Conservation (phyloP, 2,888 invertebrate species). For the Lysandra bellargus region DNA sequence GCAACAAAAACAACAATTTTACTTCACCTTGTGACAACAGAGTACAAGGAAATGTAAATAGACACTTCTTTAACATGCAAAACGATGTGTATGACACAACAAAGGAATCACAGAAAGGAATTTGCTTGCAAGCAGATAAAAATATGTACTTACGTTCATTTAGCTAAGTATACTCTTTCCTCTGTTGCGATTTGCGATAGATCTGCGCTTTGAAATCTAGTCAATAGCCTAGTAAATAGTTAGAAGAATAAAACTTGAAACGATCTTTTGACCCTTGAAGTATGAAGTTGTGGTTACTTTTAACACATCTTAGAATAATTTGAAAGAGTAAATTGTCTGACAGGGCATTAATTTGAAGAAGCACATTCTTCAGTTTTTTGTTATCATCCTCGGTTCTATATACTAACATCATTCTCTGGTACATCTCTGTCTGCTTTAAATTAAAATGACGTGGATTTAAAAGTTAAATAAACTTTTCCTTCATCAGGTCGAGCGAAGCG, state of each 20-base stretch:
- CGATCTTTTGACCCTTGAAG: too few relatives aligned
- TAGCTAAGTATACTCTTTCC: background rate
- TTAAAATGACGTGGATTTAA: too few relatives aligned
- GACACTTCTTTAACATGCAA: conserved; percentile 50
- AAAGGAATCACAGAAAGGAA: conserved; percentile 45
- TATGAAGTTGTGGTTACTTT: background rate
- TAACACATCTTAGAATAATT: too few relatives aligned
- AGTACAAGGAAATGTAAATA: conserved; percentile 47
- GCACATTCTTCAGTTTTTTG: too few relatives aligned
- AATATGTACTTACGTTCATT: conserved; percentile 25
- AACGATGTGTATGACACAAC: conserved; percentile 45
- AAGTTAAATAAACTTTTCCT: background rate
- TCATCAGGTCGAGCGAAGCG: background rate
- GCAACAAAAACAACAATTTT: conserved; percentile 4
- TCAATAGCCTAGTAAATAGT: background rate
- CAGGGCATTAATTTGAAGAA: too few relatives aligned
- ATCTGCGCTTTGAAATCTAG: background rate
- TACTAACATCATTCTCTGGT: too few relatives aligned
- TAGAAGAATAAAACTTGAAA: background rate
- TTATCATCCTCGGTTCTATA: too few relatives aligned
- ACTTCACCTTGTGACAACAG: conserved; percentile 30
- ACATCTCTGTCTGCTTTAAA: too few relatives aligned
- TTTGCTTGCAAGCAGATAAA: conserved; percentile 44
- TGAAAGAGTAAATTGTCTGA: too few relatives aligned
- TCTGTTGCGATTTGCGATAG: background rate